Percentiles rank a stretch among this genome's conserved stretches.
phyloP scores from a whole-genome alignment of 2,797 vertebrate genomes.

The Pteropus rufus region DNA sequence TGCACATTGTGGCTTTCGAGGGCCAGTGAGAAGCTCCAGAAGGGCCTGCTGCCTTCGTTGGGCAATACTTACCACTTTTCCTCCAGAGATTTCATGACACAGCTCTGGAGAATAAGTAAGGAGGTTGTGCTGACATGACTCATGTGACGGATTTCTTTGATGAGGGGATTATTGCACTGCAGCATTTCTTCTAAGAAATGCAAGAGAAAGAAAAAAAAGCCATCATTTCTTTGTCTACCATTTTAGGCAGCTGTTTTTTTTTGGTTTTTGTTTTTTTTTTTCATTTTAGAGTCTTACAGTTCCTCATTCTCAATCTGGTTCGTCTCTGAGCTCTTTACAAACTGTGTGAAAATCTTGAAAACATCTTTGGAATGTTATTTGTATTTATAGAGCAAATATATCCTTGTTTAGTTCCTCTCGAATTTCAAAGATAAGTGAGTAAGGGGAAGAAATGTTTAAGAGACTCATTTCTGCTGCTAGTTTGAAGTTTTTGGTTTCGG shows the following conservation, averaged over 20 bases:
- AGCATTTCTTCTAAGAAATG: conserved; percentile 77
- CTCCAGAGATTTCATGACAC: conserved; percentile 74
- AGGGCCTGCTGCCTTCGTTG: neutral
- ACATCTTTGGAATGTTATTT: neutral
- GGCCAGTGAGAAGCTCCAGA: neutral
- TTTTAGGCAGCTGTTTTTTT: neutral
- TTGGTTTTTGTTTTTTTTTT: neutral
- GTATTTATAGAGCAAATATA: neutral
- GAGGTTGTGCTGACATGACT: conserved; percentile 21
- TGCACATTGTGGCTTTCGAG: neutral
- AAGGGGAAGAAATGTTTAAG: neutral
- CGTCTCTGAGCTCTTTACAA: neutral
- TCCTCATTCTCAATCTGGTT: neutral
- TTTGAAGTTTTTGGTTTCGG: neutral
- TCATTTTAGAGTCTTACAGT: neutral
- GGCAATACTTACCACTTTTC: conserved; percentile 75
- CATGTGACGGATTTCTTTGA: conserved; percentile 67
- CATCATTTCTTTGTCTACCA: neutral
- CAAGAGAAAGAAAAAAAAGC: neutral
- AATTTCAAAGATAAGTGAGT: neutral
- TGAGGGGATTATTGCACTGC: conserved; percentile 71
- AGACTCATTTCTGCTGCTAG: neutral
- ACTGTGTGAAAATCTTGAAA: neutral
- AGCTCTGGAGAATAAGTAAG: conserved; percentile 73
- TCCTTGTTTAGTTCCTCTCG: neutral